These are phyloP conservation scores for Hippopotamus amphibius DNA, from an alignment of 2,113 vertebrate species.

Conservation along the genomic window DNA sequence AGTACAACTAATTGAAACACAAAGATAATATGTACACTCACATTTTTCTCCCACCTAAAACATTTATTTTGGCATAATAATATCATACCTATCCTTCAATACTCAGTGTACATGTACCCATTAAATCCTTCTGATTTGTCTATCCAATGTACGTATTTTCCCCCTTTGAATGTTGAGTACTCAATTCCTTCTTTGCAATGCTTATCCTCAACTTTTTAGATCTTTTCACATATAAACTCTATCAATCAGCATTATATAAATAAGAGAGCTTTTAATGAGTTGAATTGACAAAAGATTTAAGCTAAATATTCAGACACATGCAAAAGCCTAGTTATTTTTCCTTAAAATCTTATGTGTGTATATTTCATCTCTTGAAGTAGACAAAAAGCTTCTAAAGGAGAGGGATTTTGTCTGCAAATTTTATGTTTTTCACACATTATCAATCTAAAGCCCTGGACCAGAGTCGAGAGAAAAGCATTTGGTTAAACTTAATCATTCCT, in stretches of 20 bases:
- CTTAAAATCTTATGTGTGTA: not conserved
- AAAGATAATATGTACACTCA: not conserved
- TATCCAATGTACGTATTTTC: not conserved
- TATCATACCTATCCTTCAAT: not conserved
- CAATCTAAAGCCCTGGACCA: not conserved
- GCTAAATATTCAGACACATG: not conserved
- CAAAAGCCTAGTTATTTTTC: not conserved
- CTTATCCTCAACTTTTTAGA: not conserved
- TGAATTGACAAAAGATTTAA: not conserved
- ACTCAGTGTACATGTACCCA: not conserved
- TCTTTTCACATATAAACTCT: constrained; percentile 1
- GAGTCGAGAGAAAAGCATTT: not conserved
- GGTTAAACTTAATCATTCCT: not conserved
- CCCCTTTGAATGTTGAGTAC: not conserved
- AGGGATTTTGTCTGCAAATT: not conserved
- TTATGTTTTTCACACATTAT: not conserved
- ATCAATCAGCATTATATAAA: not conserved
- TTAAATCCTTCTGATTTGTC: constrained; percentile 16
- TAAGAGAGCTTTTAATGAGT: not conserved
- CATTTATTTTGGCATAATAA: not conserved
- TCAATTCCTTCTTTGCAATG: not conserved
- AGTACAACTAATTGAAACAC: not conserved
- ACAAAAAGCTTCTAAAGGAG: not conserved
- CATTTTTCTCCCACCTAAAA: not conserved
- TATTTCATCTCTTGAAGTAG: not conserved